Evolutionary conservation across 2,888 invertebrate genomes (phyloP).

Genomic region (Antitype chi): DNA sequence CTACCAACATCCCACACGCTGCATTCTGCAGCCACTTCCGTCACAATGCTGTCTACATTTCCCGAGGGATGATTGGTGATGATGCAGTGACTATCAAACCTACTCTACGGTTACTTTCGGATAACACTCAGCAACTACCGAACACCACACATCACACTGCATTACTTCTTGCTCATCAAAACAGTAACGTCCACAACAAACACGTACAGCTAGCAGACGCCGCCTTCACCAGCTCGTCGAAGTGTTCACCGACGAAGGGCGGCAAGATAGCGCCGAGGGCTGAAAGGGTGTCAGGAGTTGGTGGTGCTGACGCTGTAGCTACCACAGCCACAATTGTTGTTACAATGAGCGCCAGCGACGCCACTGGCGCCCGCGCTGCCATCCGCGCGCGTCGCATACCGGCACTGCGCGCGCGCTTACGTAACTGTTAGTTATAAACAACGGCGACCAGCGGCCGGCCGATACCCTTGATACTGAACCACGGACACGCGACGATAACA

Average conservation of each 20-base stretch:
- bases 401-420: constrained; percentile 63
- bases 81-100: background rate
- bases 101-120: background rate
- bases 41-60: background rate
- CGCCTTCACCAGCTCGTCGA: constrained; percentile 75
- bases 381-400: constrained; percentile 64
- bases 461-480: constrained; percentile 65
- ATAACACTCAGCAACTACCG: background rate
- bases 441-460: constrained; percentile 47
- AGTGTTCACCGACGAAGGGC: constrained; percentile 70
- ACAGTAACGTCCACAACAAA: constrained; percentile 21
- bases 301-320: constrained; percentile 27
- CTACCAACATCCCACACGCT: background rate
- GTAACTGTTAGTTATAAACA: constrained; percentile 71
- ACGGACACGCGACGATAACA: constrained; percentile 34
- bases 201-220: constrained; percentile 77
- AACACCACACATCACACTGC: constrained; percentile 16
- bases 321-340: constrained; percentile 39
- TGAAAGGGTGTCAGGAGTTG: constrained; percentile 65
- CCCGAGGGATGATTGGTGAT: background rate
- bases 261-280: constrained; percentile 71
- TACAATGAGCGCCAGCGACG: constrained; percentile 41
- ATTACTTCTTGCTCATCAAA: constrained; percentile 15
- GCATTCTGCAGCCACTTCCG: background rate
- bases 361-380: constrained; percentile 45